A percentile compares a stretch with the other conserved stretches of the same genome.
These are phyloP conservation scores for Drosophila lini DNA, from an alignment of 1,140 invertebrate species.

Conservation along the genomic window DNA sequence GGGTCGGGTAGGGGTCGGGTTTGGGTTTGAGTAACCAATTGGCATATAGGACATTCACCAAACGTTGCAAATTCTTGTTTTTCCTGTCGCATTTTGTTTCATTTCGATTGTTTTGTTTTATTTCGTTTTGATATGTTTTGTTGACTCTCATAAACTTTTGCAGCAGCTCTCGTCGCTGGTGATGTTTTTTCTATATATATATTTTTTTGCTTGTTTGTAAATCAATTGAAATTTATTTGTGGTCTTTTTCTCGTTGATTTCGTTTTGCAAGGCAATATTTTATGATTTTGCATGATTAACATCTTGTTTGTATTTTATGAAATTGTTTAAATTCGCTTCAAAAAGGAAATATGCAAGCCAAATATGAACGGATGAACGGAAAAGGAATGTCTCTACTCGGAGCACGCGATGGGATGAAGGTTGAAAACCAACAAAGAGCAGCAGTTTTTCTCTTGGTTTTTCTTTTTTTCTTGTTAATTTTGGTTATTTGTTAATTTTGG, in stretches of 20 bases:
- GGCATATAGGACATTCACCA: slow-evolving; percentile 84
- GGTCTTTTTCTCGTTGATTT: slow-evolving; percentile 24
- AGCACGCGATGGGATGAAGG: slow-evolving; percentile 7
- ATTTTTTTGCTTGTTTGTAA: slow-evolving; percentile 26
- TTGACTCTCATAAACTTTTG: slow-evolving; percentile 39
- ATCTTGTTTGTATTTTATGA: slow-evolving; percentile 48
- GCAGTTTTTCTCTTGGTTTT: slow-evolving; percentile 25
- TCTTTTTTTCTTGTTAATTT: slow-evolving; percentile 35
- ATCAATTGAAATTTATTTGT: slow-evolving; percentile 48
- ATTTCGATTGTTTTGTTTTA: slow-evolving; percentile 29
- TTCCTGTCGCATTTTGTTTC: slow-evolving; percentile 36
- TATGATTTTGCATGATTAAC: slow-evolving; percentile 64
- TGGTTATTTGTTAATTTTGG: slow-evolving; percentile 67
- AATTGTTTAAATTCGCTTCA: slow-evolving; percentile 45
- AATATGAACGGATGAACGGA: slow-evolving; percentile 57
- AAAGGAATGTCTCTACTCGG: slow-evolving; percentile 44
- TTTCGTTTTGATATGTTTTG: slow-evolving; percentile 20
- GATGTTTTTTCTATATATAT: not conserved
- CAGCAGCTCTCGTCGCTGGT: slow-evolving; percentile 17
- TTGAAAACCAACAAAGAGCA: slow-evolving; percentile 37
- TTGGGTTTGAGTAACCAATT: slow-evolving; percentile 67
- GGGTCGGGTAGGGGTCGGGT: not conserved
- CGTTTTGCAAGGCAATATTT: slow-evolving; percentile 38
- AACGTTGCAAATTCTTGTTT: slow-evolving; percentile 49
- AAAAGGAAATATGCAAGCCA: slow-evolving; percentile 48